Evolutionary conservation across 2,113 vertebrate species (phyloP).

Genomic region (Agapornis roseicollis): DNA sequence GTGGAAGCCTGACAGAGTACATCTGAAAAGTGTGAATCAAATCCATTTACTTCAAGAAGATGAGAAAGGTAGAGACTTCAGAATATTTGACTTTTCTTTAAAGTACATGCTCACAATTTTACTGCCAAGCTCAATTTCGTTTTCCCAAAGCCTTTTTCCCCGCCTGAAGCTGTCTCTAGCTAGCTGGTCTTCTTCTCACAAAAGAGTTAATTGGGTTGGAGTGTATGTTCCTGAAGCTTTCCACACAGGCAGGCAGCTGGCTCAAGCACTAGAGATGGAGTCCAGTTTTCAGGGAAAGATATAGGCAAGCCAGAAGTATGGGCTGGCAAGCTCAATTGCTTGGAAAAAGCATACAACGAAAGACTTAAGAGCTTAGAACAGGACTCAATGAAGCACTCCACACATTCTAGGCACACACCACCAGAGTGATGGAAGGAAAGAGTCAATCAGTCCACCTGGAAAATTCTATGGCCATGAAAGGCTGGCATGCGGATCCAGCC

Average conservation of each 20-base stretch:
- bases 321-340: constrained; percentile 33
- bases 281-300: constrained; percentile 39
- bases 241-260: constrained; percentile 27
- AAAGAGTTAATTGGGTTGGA: constrained; percentile 8
- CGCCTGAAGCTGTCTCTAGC: background rate
- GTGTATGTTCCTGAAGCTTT: background rate
- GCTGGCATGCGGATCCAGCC: background rate
- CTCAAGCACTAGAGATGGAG: background rate
- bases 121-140: background rate
- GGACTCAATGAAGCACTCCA: constrained; percentile 24
- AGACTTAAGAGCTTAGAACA: background rate
- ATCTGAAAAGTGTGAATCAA: background rate
- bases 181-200: background rate
- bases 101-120: background rate
- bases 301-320: constrained; percentile 51
- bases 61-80: background rate
- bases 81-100: background rate
- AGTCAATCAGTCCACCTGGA: constrained; percentile 20
- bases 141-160: background rate
- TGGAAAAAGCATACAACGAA: background rate
- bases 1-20: background rate
- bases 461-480: background rate
- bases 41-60: background rate
- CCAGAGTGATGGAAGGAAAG: background rate
- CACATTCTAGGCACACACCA: constrained; percentile 39